These are phyloP conservation scores for Ammodramus savannarum DNA, from an alignment of 2,113 vertebrate species.

Conservation along the genomic window DNA sequence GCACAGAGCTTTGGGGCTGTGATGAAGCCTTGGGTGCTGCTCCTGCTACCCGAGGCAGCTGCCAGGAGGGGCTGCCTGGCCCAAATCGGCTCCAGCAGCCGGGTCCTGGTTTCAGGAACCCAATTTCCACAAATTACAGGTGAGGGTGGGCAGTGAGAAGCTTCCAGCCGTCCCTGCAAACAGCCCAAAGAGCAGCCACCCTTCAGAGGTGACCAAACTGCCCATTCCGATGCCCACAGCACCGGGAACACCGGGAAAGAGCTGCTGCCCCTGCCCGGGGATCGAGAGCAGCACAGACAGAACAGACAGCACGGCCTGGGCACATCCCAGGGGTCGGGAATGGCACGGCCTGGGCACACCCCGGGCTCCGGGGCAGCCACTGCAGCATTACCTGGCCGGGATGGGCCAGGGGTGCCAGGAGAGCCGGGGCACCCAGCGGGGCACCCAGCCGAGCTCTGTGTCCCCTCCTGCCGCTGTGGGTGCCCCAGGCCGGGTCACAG, in stretches of 20 bases:
- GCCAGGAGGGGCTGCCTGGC: not conserved
- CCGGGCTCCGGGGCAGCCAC: rapidly evolving
- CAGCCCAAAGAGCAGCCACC: not conserved
- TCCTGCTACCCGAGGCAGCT: no score
- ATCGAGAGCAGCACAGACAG: rapidly evolving
- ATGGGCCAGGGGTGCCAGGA: not conserved
- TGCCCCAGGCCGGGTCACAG: not conserved
- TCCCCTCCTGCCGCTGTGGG: not conserved
- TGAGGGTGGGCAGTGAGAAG: not conserved
- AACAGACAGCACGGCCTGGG: no score
- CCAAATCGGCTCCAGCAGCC: not conserved
- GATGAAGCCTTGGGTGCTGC: not conserved
- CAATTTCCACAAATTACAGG: not conserved
- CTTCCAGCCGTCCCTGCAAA: not conserved
- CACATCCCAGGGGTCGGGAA: not conserved
- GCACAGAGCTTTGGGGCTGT: not conserved
- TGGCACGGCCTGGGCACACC: rapidly evolving
- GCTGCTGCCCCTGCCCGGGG: not conserved
- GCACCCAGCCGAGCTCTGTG: not conserved
- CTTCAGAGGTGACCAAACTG: not conserved
- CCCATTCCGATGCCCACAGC: not conserved
- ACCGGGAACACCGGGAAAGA: not conserved
- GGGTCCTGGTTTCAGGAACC: not conserved
- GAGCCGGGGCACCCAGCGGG: not conserved
- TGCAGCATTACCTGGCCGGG: not conserved